These are phyloP conservation scores for Micronycteris hirsuta DNA, from an alignment of 2,113 vertebrate species.

Conservation along the genomic window DNA sequence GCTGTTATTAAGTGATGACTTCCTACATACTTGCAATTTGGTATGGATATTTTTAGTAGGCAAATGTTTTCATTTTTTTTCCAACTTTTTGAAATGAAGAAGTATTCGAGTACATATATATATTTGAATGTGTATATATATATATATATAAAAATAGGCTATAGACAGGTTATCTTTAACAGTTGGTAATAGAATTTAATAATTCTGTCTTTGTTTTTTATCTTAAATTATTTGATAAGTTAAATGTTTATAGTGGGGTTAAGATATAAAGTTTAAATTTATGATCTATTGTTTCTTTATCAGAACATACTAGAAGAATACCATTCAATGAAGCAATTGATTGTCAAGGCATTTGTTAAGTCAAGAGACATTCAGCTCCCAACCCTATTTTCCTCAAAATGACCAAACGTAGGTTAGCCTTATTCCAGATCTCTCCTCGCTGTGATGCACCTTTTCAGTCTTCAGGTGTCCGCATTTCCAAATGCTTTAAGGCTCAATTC, in stretches of 20 bases:
- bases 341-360: neutral
- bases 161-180: constrained; percentile 49
- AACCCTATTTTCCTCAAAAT: neutral
- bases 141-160: constrained; percentile 45
- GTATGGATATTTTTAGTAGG: constrained; percentile 60
- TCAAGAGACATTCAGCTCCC: neutral
- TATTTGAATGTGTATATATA: neutral
- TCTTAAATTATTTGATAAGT: constrained; percentile 33
- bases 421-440: neutral
- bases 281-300: neutral
- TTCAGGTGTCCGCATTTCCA: neutral
- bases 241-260: neutral
- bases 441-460: neutral
- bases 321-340: neutral
- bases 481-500: neutral
- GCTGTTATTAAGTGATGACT: constrained; percentile 50
- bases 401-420: neutral
- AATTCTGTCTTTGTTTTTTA: neutral
- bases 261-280: neutral
- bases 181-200: constrained; percentile 34
- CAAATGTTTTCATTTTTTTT: constrained; percentile 22
- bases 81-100: constrained; percentile 47
- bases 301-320: neutral
- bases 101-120: constrained; percentile 6
- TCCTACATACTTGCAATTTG: constrained; percentile 5